A percentile compares a stretch with the other conserved stretches of the same genome.
phyloP scores from a whole-genome alignment of 2,113 vertebrate species.

The Gymnogyps californianus region DNA sequence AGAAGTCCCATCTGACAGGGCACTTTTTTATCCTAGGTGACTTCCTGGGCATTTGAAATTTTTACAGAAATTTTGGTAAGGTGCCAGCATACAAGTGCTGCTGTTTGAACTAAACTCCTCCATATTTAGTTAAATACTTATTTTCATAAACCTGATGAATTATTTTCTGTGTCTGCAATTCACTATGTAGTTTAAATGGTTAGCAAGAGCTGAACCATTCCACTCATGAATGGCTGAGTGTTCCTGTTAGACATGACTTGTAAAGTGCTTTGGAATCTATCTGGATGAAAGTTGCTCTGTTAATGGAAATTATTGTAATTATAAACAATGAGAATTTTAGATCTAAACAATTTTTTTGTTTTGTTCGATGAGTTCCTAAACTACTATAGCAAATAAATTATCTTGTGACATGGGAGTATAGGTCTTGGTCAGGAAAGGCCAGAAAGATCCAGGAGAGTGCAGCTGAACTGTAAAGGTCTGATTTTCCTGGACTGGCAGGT shows the following conservation, averaged over 20 bases:
- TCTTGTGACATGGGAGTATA: background rate
- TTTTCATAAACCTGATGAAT: background rate
- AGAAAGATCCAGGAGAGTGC: background rate
- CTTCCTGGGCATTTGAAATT: background rate
- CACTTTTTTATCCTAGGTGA: background rate
- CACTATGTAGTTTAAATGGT: background rate
- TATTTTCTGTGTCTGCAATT: background rate
- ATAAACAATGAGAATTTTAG: background rate
- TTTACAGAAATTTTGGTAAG: background rate
- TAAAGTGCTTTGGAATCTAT: background rate
- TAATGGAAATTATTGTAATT: background rate
- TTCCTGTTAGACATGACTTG: background rate
- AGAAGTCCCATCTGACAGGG: background rate
- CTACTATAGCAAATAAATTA: background rate
- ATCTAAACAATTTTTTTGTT: background rate
- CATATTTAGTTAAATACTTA: background rate
- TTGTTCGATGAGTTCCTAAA: background rate
- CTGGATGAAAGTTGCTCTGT: background rate
- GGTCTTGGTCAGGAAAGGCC: background rate
- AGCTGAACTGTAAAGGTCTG: background rate
- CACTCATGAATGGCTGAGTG: background rate
- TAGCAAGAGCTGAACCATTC: background rate
- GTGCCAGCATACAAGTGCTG: background rate
- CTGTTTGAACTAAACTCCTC: background rate
- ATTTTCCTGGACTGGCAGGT: background rate